Conservation (phyloP, 2,113 vertebrate genomes). For the Pelusios castaneus region DNA sequence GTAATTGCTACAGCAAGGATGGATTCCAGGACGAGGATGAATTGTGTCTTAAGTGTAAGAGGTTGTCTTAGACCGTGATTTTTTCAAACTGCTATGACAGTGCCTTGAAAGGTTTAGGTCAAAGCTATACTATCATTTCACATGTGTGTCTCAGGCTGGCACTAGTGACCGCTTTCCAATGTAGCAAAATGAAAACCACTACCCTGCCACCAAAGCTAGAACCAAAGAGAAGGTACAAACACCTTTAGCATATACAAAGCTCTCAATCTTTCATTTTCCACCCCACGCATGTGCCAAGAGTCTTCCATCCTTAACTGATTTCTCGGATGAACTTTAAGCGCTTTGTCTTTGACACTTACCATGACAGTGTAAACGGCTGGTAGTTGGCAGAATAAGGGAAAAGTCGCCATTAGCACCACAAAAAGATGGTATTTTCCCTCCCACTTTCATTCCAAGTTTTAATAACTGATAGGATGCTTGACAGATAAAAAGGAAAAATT, state of each 20-base stretch:
- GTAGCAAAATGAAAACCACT: background rate
- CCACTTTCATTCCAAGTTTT: slow-evolving; percentile 15
- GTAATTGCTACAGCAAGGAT: background rate
- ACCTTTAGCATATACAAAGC: background rate
- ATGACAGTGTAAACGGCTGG: slow-evolving; percentile 14
- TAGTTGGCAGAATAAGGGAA: background rate
- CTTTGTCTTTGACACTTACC: slow-evolving; percentile 60
- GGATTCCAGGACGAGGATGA: background rate
- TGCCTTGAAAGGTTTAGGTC: background rate
- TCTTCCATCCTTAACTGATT: background rate
- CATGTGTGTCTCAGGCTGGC: background rate
- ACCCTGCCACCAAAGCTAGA: background rate
- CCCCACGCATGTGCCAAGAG: background rate
- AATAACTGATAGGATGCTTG: slow-evolving; percentile 43
- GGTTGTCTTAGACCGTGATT: background rate
- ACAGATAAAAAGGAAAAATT: background rate
- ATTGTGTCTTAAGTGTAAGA: background rate
- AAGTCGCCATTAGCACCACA: background rate
- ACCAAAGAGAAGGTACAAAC: background rate
- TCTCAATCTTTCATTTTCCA: background rate
- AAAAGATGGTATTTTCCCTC: background rate
- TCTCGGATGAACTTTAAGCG: background rate
- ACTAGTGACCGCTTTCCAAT: background rate
- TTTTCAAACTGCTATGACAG: background rate
- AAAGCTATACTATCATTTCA: background rate